Evolutionary conservation across 2,113 vertebrate genomes (phyloP).

Genomic region (Amblyopsis rosae): DNA sequence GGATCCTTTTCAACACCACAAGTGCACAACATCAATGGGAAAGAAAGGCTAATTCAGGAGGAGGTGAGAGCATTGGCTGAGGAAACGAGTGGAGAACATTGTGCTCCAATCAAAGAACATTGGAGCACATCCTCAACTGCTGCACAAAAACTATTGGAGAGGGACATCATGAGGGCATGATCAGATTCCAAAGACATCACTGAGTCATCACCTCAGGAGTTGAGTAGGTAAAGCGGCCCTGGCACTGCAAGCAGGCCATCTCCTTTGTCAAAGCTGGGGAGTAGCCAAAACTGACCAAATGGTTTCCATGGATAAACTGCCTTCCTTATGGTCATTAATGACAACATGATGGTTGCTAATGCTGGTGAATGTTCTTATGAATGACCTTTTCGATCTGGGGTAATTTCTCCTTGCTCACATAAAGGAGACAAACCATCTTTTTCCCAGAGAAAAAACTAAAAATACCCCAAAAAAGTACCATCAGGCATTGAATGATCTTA

Average conservation of each 20-base stretch:
- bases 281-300: not conserved
- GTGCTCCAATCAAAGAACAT: constrained; percentile 11
- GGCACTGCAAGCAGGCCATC: not conserved
- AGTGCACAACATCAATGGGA: not conserved
- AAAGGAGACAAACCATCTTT: no score
- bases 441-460: no score
- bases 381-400: no score
- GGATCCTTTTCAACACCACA: constrained; percentile 6
- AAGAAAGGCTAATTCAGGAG: constrained; percentile 9
- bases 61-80: constrained; percentile 10
- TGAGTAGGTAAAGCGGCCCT: no score
- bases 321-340: no score
- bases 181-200: constrained; percentile 4
- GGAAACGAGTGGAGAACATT: constrained; percentile 12
- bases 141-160: not conserved
- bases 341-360: no score
- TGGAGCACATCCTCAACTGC: constrained; percentile 1
- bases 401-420: no score
- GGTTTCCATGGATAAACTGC: not conserved
- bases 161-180: not conserved
- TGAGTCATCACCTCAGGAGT: not conserved
- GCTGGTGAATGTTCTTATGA: no score
- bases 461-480: no score
- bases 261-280: not conserved
- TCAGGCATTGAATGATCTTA: no score